Base-by-base conservation (phyloP, 2,888 invertebrate genomes). In the Trachelus iudaicus region DNA sequence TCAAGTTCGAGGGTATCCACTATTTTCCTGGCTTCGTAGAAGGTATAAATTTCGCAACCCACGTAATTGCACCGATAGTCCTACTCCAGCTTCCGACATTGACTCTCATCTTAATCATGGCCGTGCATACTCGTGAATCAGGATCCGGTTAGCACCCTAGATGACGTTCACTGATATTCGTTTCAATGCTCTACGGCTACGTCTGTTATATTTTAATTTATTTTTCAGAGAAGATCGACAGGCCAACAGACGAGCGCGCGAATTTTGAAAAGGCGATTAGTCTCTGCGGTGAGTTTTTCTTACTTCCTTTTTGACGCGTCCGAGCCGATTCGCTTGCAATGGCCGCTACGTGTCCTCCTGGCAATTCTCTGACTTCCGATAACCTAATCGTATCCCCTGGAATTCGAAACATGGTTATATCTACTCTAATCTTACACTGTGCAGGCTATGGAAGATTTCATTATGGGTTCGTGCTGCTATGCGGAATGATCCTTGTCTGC, bases 361-460 rank as follows among this genome's bases (percentile, higher is more conserved):
- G 40, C 23, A 56, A 23, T 9, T 0, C 9, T 56, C 40, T 9
- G 40, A 6, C 23, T 56, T 23, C 2, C 23, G 40, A 56, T 23
- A 56, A 23, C 23, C 23, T 23, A 56, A 56, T 56, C 23, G 40
- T 15, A 56, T 56, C 40, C 40, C 23, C 40, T 56, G 23, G 23
- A 56, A 56, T 56, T 56, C 23, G 23, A 23, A 56, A 56, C 23
- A 6, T 13, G 23, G 23, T 56, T 56, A 56, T 23, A 56, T 56
- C 23, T 56, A 56, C 23, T 56, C 23, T 56, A 56, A 56, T 15
- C 23, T 56, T 56, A 23, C 23, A 56, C 23, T 56, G 9, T 87
- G 31, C 80, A 96, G 96, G 95, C 15, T 95, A 95, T 84, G 96
- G 96, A 23, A 92, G 92, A 79, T 96, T 96, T 91, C 96, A 96